Evolutionary conservation across 1,140 invertebrate genomes (phyloP), one percentile per base, ranked within the genome.

Genomic region (Babylonia areolata): DNA sequence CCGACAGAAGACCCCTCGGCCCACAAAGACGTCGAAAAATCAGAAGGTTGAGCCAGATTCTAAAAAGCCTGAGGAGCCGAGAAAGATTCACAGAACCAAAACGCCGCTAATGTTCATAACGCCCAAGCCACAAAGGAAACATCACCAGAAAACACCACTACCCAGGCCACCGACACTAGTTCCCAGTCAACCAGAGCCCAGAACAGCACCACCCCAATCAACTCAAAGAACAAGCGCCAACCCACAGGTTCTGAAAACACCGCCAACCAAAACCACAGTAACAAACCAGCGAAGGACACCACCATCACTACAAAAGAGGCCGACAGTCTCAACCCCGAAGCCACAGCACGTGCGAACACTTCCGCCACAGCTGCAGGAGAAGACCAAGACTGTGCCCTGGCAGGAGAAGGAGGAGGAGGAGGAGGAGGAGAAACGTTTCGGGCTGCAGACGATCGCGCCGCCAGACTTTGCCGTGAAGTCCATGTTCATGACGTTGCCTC

Each of bases 401-500:
- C 20, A 35, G 51, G 11, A 28, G 58, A 17, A 35, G 20, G 51
- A 35, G n/a, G 35, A 23, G 31, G 11, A 31, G 79, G n/a, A 35
- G 40, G 33, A 31, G 17, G 42, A 81, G 23, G 46, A 58, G 1
- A 46, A n/a, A 20, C 1, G 15, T 15, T 51, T 46, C 15, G 33
- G 11, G 40, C 3, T 20, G 17, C 6, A 3, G 2, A 42, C 37
- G 20, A 46, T 37, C 37, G 82, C 3, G 1, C 31, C 78, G 17
- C 33, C 46, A 33, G 64, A 73, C 15, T n/a, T 54, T 31, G 81
- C 58, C 81, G n/a, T 69, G 2, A 82, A 28, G 40, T 58, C 81
- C 39, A 39, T 71, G 54, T 39, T 75, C 23, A 64, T 28, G 3
- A 84, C 39, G 33, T 69, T 84, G 15, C 82, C 82, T 23, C 58